Evolutionary conservation across 2,888 invertebrate species (phyloP), one percentile per base, ranked within the genome.

Genomic region (Rugalucina vietnamica): DNA sequence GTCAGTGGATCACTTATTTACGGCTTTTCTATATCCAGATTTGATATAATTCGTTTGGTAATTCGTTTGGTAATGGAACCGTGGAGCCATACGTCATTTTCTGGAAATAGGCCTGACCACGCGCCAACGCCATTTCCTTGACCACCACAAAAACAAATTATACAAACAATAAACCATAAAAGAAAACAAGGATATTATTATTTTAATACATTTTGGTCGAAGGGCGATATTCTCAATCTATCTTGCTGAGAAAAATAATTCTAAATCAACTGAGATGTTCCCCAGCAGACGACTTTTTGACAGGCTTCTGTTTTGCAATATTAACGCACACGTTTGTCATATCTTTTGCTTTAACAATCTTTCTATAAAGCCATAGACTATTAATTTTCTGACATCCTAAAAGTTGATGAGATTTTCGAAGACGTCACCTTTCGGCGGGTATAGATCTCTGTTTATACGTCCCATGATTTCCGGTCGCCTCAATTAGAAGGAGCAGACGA

Each of bases 401-500:
- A 50, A 57, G n/a, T 12, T 75, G 75, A 75, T 75, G 75, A 75
- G 75, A 74, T 75, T 50, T 75, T 34, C 10, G 60, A 32, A 57
- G 37, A 50, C 54, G 36, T 49, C 57, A 57, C 36, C 54, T 57
- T 57, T 37, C 50, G n/a, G 36, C 54, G 75, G 57, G 29, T 75
- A 75, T 75, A 54, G 76, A 76, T 76, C 69, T 54, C 70, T 82
- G 54, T 81, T 85, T 85, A 85, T 81, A 73, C 85, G 85, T 82
- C 65, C 73, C 74, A 43, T 81, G 79, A 81, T 79, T 85, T 85
- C 84, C 81, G 85, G 76, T 77, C 72, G 81, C 37, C 82, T 73
- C 85, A 81, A 85, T 85, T 85, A 85, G 76, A 79, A 79, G 69
- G 74, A 79, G 70, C 85, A 65, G 85, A 79, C 82, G 57, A 36